A percentile compares a stretch with the other conserved stretches of the same genome.
Evolutionary conservation across 1,140 invertebrate genomes (phyloP).

Genomic region (Muscidifurax raptorellus): DNA sequence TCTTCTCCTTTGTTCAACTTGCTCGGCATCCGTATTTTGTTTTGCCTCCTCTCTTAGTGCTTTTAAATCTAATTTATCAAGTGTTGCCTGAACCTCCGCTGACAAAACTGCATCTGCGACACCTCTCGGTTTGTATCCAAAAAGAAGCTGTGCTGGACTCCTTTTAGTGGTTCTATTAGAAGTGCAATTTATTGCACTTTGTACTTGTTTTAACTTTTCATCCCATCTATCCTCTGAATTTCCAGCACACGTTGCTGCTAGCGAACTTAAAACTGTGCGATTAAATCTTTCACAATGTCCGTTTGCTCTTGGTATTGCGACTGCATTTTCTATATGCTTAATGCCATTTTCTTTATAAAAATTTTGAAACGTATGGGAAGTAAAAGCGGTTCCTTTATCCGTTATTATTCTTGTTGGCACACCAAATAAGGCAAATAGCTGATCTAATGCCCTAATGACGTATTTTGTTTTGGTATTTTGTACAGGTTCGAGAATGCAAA

Average conservation of each 20-base stretch:
- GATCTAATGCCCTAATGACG: slow-evolving; percentile 42
- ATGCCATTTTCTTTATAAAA: slow-evolving; percentile 55
- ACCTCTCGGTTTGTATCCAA: slow-evolving; percentile 54
- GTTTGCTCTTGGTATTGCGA: slow-evolving; percentile 61
- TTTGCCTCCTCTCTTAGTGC: slow-evolving; percentile 40
- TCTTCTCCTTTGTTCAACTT: slow-evolving; percentile 31
- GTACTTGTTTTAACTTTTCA: slow-evolving; percentile 52
- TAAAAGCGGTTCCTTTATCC: slow-evolving; percentile 62
- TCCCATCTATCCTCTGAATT: slow-evolving; percentile 59
- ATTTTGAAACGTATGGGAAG: slow-evolving; percentile 50
- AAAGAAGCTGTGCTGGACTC: slow-evolving; percentile 63
- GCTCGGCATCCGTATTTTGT: slow-evolving; percentile 26
- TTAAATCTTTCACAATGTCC: slow-evolving; percentile 62
- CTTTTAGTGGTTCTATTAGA: slow-evolving; percentile 55
- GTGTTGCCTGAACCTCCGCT: slow-evolving; percentile 47
- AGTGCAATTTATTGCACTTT: slow-evolving; percentile 61
- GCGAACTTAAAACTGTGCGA: slow-evolving; percentile 56
- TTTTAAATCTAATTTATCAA: slow-evolving; percentile 51
- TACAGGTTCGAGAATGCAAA: slow-evolving; percentile 59
- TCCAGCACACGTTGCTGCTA: slow-evolving; percentile 53
- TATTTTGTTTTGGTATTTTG: slow-evolving; percentile 53
- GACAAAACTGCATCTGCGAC: slow-evolving; percentile 51
- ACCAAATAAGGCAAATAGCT: slow-evolving; percentile 57
- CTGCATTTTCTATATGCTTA: slow-evolving; percentile 59
- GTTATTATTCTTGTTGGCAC: slow-evolving; percentile 59